Percentiles rank a stretch among this genome's conserved stretches.
These are phyloP conservation scores for Halcyon smyrnensis DNA, from an alignment of 2,797 vertebrate species.

Conservation along the genomic window DNA sequence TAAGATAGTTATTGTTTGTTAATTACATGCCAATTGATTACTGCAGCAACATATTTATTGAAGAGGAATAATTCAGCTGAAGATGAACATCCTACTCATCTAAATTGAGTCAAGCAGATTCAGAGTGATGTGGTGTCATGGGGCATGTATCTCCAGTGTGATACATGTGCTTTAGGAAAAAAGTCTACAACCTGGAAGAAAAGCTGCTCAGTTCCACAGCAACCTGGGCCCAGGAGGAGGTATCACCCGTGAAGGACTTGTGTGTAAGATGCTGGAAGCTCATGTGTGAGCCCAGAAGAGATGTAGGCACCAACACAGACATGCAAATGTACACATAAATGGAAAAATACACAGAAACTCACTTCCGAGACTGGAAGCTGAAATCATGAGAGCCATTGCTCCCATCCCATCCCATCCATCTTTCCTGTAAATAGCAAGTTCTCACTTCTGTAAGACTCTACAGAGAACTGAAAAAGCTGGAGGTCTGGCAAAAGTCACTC, in stretches of 20 bases:
- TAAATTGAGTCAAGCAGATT: conserved; percentile 29
- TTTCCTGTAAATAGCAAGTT: background rate
- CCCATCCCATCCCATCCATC: background rate
- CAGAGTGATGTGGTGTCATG: background rate
- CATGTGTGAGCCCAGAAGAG: background rate
- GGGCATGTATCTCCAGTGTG: background rate
- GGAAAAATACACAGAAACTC: background rate
- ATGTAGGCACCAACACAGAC: background rate
- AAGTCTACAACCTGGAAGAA: background rate
- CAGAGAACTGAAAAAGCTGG: background rate
- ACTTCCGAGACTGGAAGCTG: background rate
- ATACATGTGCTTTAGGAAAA: background rate
- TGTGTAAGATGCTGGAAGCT: background rate
- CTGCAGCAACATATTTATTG: conserved; percentile 47
- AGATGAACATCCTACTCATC: conserved; percentile 6
- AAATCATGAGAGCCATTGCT: background rate
- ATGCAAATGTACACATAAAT: background rate
- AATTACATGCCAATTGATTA: conserved; percentile 37
- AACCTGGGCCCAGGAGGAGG: background rate
- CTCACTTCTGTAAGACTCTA: background rate
- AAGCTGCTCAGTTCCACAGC: background rate
- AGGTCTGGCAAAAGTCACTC: background rate
- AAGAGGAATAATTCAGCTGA: conserved; percentile 54
- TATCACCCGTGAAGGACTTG: background rate
- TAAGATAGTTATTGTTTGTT: conserved; percentile 48